These are phyloP conservation scores for Machaerirhynchus nigripectus DNA, from an alignment of 2,113 vertebrate species.

Conservation along the genomic window DNA sequence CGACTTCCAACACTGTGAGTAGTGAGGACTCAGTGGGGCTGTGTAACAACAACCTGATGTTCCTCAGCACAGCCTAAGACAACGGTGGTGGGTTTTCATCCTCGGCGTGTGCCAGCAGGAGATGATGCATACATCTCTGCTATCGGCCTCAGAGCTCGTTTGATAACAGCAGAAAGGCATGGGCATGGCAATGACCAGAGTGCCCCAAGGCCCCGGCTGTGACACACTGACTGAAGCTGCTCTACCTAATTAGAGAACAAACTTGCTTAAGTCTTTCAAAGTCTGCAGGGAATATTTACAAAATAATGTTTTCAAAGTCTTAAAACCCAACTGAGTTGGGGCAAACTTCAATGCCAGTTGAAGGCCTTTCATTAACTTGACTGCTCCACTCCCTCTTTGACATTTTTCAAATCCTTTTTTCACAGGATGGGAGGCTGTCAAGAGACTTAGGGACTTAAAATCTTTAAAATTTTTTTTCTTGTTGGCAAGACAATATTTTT, in stretches of 20 bases:
- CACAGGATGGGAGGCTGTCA: neutral
- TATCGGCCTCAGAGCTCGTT: neutral
- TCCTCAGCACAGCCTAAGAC: accelerated
- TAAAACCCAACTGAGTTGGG: neutral
- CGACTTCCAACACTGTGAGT: neutral
- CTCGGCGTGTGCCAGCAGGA: accelerated
- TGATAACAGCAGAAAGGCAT: neutral
- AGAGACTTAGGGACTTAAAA: neutral
- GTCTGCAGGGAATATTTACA: neutral
- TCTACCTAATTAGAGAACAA: neutral
- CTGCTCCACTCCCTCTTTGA: neutral
- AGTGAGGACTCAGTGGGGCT: neutral
- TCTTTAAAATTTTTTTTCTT: neutral
- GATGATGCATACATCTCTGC: neutral
- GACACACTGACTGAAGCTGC: neutral
- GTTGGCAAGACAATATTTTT: neutral
- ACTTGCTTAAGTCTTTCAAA: neutral
- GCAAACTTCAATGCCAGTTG: neutral
- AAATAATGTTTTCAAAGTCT: neutral
- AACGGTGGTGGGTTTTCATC: accelerated
- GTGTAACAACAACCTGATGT: neutral
- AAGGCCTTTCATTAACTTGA: neutral
- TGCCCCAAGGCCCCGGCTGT: neutral
- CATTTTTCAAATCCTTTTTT: neutral
- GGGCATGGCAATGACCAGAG: accelerated